These are phyloP conservation scores for Ophiodon elongatus DNA, from an alignment of 2,113 vertebrate genomes.

Conservation along the genomic window DNA sequence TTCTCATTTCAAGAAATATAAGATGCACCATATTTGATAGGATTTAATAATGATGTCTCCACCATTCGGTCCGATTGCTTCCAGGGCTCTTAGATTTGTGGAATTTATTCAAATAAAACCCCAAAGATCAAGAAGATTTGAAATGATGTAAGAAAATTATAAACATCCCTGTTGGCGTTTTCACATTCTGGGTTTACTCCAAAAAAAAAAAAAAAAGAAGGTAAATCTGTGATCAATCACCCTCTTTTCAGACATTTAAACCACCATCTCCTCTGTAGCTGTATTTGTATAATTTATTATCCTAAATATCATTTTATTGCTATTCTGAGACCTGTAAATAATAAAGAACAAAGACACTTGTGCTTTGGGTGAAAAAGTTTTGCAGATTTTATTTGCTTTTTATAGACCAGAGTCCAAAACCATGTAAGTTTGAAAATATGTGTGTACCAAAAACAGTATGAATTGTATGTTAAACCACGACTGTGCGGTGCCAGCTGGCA, in stretches of 20 bases:
- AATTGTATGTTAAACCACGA: neutral
- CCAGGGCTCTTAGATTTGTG: neutral
- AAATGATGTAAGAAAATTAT: neutral
- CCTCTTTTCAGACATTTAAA: neutral
- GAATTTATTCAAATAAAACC: neutral
- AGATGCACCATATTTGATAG: neutral
- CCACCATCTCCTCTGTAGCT: neutral
- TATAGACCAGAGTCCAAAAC: neutral
- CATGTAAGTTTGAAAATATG: neutral
- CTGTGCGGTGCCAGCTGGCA: constrained; percentile 11
- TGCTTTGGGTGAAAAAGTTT: neutral
- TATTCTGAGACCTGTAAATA: neutral
- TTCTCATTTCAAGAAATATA: neutral
- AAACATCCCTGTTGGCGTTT: neutral
- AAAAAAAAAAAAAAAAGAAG: no score
- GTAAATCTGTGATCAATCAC: neutral
- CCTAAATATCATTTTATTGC: neutral
- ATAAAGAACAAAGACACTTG: neutral
- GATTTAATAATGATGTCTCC: neutral
- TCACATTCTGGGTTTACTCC: neutral
- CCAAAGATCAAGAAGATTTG: neutral
- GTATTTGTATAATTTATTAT: neutral
- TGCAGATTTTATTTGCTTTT: constrained; percentile 2
- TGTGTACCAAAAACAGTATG: neutral
- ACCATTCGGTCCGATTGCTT: neutral